Evolutionary conservation across 2,113 vertebrate species (phyloP), one percentile per base, ranked within the genome.

Genomic region (Nothocercus julius): DNA sequence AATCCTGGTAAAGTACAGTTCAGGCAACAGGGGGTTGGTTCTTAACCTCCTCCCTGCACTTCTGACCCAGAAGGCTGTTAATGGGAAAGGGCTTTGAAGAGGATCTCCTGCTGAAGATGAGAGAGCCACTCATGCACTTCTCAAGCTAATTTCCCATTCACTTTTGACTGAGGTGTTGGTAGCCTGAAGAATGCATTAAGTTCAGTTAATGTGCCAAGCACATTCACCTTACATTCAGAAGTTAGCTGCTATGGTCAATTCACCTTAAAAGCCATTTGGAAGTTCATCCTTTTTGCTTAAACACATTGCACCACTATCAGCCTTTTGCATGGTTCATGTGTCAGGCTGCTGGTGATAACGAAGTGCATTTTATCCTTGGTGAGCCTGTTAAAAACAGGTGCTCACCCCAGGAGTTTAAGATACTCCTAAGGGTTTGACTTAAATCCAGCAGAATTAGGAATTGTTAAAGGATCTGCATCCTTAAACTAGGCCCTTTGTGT

Each of bases 401-500:
- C 85, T 93, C 74, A 44, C 88, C 63, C 42, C 62, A 51, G 87
- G 86, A 82, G 38, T 69, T 53, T 47, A 61, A 78, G 49, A 75
- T 66, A 78, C 70, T 36, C 78, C 76, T 16, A 40, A 42, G 58
- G n/a, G 58, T 84, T 91, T 96, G 92, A 83, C 56, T 96, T 86
- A 92, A 96, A 85, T 86, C 77, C 82, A 84, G 22, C 21, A 91
- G 89, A 85, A 95, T 87, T 96, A 94, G 79, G 88, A 72, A 90
- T 82, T 2, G 9, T 81, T 84, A 72, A 82, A 92, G 62, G 77
- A 94, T 92, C 86, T 96, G 68, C 87, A 88, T 92, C 84, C 94
- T 85, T 93, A 81, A 91, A 94, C 63, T 75, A 59, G 58, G 68
- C 73, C 73, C 58, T 78, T 95, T 93, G 91, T 94, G 88, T 84